Evolutionary conservation across 2,113 vertebrate genomes (phyloP).

Genomic region (Struthidea cinerea): DNA sequence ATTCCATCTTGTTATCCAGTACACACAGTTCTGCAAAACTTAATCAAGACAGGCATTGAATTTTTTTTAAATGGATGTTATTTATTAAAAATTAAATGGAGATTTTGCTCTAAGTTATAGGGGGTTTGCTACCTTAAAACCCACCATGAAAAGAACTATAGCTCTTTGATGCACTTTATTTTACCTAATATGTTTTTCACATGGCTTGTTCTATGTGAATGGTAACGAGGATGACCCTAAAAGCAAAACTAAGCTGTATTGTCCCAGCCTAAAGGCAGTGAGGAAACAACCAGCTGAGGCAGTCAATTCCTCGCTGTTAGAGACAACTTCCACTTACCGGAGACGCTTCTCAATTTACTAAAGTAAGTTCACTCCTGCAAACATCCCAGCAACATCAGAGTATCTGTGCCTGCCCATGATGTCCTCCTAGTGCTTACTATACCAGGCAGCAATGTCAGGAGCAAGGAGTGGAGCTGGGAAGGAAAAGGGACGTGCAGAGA

Average conservation of each 20-base stretch:
- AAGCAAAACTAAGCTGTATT: neutral
- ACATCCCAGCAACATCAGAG: neutral
- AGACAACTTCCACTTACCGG: neutral
- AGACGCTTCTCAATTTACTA: neutral
- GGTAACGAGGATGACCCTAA: neutral
- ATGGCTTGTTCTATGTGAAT: neutral
- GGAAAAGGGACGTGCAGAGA: neutral
- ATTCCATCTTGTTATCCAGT: constrained; percentile 12
- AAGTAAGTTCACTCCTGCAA: neutral
- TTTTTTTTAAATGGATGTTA: neutral
- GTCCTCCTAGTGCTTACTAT: neutral
- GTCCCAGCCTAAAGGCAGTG: neutral
- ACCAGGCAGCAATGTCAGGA: neutral
- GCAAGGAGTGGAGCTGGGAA: neutral
- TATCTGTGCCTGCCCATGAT: too few species aligned
- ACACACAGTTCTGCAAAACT: neutral
- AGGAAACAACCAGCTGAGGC: neutral
- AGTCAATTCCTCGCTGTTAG: neutral
- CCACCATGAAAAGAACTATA: neutral
- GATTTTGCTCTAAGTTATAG: neutral
- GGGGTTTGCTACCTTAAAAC: neutral
- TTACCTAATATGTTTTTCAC: neutral
- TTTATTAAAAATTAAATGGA: neutral
- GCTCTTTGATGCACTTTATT: neutral
- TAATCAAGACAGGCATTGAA: neutral